Evolutionary conservation across 2,113 vertebrate species (phyloP), one percentile per base, ranked within the genome.

Genomic region (Prochilodus magdalenae): DNA sequence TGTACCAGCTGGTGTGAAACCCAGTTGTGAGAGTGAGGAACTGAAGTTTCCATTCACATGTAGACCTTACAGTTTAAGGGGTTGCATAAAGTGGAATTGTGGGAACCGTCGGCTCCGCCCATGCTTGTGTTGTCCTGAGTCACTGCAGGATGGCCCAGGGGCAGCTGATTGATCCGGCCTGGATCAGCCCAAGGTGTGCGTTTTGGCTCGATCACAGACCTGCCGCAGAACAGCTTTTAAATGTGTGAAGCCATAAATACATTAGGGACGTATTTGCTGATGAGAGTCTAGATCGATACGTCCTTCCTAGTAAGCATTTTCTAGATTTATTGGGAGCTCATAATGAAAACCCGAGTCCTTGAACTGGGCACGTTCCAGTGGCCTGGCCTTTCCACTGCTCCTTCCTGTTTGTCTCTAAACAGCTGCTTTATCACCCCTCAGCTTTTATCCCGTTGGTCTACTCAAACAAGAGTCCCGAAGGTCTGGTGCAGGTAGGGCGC

Each of bases 251-350:
- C 84, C 71, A 75, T 90, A 90, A 85, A 89, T 86, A 83, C 83
- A 84, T 87, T 90, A 80, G 49, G 24, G 33, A 85, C 67, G 83
- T 89, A 83, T 91, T 90, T 89, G 84, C 83, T 87, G 85, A 86
- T 84, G 81, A 83, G 83, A 81, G 75, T 81, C 84, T 14, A 79
- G 83, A 91, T 91, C 80, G 81, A 89, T 91, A 85, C 76, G 73
- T 87, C 82, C 78, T 79, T 87, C 83, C 72, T 65, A 70, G 82
- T 89, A 91, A 88, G 88, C 80, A 65, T 88, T 92, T 91, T 91
- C 73, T 57, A 80, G 82, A 86, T 87, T 90, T 90, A 88, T 89
- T 82, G 72, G 81, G 74, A 36, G 29, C 81, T 84, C 72, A 73
- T 87, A 88, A 88, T 87, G 86, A 90, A 87, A 80, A 79, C 55